Conservation (phyloP, 1,140 invertebrate genomes). For the Drosophila elegans region DNA sequence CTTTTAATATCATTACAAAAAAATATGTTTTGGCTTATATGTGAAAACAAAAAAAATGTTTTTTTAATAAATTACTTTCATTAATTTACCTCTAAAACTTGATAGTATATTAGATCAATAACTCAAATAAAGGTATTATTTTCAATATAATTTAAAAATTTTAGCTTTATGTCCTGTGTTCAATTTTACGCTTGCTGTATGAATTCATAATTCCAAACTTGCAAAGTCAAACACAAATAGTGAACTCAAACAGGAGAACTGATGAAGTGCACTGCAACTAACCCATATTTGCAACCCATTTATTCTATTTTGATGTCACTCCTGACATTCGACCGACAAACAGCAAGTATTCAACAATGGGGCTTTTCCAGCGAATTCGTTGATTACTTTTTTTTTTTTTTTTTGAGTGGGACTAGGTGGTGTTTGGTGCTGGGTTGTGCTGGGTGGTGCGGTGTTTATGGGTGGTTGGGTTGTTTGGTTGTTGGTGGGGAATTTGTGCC, state of each 20-base stretch:
- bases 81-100: too few species aligned
- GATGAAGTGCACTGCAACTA: slow-evolving; percentile 35
- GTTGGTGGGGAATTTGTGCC: slow-evolving; percentile 21
- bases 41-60: too few species aligned
- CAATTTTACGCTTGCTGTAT: neutral
- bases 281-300: slow-evolving; percentile 39
- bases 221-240: slow-evolving; percentile 6
- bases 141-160: neutral
- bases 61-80: too few species aligned
- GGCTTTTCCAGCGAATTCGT: slow-evolving; percentile 15
- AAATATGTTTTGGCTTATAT: too few species aligned
- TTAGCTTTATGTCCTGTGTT: neutral
- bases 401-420: neutral
- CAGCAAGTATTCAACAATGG: slow-evolving; percentile 7
- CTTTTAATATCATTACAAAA: too few species aligned
- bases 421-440: neutral
- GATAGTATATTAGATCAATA: too few species aligned
- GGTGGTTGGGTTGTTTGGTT: slow-evolving; percentile 2
- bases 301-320: slow-evolving; percentile 16
- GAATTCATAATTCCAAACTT: slow-evolving; percentile 1
- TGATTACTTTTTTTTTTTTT: slow-evolving; percentile 24
- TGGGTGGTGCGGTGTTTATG: neutral
- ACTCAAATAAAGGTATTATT: neutral
- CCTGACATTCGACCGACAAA: slow-evolving; percentile 19
- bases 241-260: slow-evolving; percentile 19